Conservation (phyloP, 2,113 vertebrate species). For the Procavia capensis region DNA sequence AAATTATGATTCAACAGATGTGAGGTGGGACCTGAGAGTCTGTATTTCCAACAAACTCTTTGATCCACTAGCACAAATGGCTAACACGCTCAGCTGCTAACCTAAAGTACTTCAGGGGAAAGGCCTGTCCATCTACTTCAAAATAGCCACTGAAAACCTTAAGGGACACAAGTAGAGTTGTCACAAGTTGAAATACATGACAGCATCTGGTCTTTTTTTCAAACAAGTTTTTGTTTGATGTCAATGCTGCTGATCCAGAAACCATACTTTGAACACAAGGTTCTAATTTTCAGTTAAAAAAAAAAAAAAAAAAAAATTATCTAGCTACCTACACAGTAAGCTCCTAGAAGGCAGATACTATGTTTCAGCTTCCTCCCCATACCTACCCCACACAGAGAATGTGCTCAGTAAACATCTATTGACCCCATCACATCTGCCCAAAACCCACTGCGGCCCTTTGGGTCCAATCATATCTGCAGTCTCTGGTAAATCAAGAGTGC, state of each 20-base stretch:
- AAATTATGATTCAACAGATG: conserved; percentile 20
- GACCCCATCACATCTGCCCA: no score
- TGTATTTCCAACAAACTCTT: conserved; percentile 29
- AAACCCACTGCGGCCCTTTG: no score
- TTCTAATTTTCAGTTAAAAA: not conserved
- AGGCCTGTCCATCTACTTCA: not conserved
- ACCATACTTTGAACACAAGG: conserved; percentile 27
- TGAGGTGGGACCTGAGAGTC: not conserved
- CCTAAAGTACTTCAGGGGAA: not conserved
- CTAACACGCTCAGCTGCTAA: not conserved
- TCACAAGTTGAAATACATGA: not conserved
- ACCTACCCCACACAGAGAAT: not conserved
- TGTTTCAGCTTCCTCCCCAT: conserved; percentile 38
- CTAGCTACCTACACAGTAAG: not conserved
- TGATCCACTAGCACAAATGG: not conserved
- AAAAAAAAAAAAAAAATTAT: not conserved
- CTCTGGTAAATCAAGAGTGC: not conserved
- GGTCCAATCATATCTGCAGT: not conserved
- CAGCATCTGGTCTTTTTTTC: not conserved
- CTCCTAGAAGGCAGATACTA: not conserved
- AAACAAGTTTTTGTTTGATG: not conserved
- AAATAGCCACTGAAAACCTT: not conserved
- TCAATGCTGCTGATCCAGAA: not conserved
- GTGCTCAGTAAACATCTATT: conserved; percentile 1
- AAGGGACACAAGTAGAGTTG: not conserved